Percentiles rank a stretch among this genome's conserved stretches.
These are phyloP conservation scores for Mayetiola destructor DNA, from an alignment of 2,888 invertebrate genomes.

Conservation along the genomic window DNA sequence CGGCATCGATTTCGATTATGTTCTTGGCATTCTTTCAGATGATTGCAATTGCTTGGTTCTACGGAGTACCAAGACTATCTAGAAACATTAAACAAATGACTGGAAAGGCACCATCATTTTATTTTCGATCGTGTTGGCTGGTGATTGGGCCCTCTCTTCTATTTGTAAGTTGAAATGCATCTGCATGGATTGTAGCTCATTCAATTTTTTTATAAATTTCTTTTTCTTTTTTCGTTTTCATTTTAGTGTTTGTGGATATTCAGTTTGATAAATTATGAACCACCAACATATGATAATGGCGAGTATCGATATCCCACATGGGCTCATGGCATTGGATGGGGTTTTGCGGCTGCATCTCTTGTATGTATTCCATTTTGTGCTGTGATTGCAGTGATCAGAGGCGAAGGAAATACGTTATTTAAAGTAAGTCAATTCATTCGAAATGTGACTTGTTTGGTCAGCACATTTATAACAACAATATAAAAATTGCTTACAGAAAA, in stretches of 20 bases:
- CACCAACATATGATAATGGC: constrained; percentile 71
- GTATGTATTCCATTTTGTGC: constrained; percentile 76
- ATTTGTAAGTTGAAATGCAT: constrained; percentile 38
- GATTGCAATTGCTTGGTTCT: constrained; percentile 82
- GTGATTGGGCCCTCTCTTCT: constrained; percentile 66
- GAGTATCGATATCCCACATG: constrained; percentile 65
- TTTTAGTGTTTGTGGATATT: constrained; percentile 51
- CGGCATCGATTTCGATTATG: constrained; percentile 82
- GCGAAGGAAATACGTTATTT: constrained; percentile 53
- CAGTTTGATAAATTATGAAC: constrained; percentile 73
- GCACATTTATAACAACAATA: neutral
- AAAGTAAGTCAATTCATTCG: constrained; percentile 42
- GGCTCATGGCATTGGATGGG: constrained; percentile 79
- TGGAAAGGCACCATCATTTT: constrained; percentile 60
- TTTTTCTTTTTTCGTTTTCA: no score
- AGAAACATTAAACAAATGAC: constrained; percentile 84
- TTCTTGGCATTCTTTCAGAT: constrained; percentile 89
- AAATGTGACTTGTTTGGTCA: neutral
- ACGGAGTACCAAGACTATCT: constrained; percentile 66
- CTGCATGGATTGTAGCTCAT: neutral
- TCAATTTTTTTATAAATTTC: neutral
- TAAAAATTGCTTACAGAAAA: constrained; percentile 43
- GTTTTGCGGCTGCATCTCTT: constrained; percentile 66
- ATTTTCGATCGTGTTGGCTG: constrained; percentile 76
- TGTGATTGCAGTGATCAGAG: constrained; percentile 50